A percentile compares a stretch with the other conserved stretches of the same genome.
Evolutionary conservation across 1,140 invertebrate species (phyloP).

Genomic region (Zaprionus taronus): DNA sequence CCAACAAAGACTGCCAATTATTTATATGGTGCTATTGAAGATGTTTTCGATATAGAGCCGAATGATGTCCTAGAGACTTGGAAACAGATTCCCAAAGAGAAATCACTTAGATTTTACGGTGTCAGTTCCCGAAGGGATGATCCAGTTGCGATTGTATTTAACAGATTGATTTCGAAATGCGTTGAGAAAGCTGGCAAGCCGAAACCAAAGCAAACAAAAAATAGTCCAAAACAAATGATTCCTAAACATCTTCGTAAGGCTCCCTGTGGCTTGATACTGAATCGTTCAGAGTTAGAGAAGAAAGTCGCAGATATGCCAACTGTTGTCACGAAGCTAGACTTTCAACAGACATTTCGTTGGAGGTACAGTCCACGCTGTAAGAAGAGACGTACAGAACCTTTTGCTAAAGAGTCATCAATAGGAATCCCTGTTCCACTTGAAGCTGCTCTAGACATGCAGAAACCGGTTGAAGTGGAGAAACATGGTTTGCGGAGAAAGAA

Average conservation of each 20-base stretch:
- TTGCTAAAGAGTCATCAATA: not conserved
- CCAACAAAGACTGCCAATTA: not conserved
- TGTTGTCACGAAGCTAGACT: slow-evolving; percentile 24
- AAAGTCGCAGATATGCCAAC: slow-evolving; percentile 52
- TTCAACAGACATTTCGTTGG: slow-evolving; percentile 4
- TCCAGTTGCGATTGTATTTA: slow-evolving; percentile 21
- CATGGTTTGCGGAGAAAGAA: slow-evolving; percentile 10
- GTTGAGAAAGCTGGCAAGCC: not conserved
- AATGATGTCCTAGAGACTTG: slow-evolving; percentile 47
- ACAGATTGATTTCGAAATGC: slow-evolving; percentile 33
- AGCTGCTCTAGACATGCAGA: slow-evolving; percentile 22
- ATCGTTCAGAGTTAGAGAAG: slow-evolving; percentile 26
- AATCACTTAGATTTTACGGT: slow-evolving; percentile 49
- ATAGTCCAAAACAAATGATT: not conserved
- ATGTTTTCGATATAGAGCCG: slow-evolving; percentile 26
- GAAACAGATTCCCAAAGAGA: slow-evolving; percentile 40
- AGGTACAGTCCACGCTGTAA: slow-evolving; percentile 23
- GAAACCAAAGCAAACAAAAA: not conserved
- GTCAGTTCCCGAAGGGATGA: not conserved
- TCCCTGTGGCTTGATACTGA: slow-evolving; percentile 29
- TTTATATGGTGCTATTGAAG: slow-evolving; percentile 23
- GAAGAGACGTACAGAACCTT: slow-evolving; percentile 1
- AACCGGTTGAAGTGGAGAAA: not conserved
- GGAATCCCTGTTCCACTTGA: not conserved
- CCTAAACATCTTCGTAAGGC: not conserved